Evolutionary conservation across 2,113 vertebrate species (phyloP).

Genomic region (Heterotis niloticus): DNA sequence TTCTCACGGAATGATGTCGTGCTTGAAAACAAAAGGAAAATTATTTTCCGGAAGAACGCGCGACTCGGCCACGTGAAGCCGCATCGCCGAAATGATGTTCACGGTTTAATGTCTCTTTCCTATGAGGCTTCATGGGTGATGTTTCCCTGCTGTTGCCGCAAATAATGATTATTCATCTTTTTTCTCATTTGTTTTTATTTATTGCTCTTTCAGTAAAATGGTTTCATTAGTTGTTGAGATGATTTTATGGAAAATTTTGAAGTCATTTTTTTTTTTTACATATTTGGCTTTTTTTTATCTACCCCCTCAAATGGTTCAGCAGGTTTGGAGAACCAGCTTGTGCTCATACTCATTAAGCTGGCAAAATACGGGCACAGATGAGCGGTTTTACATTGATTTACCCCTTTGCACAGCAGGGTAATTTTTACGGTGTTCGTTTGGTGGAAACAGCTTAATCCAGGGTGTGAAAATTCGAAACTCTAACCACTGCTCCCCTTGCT

Average conservation of each 20-base stretch:
- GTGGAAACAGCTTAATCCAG: too few relatives aligned
- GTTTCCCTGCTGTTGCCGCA: background rate
- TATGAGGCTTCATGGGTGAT: slow-evolving; percentile 1
- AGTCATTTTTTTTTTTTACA: too few relatives aligned
- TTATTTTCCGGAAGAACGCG: background rate
- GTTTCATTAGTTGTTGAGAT: background rate
- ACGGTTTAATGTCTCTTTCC: slow-evolving; percentile 11
- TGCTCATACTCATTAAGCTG: too few relatives aligned
- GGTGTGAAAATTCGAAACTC: too few relatives aligned
- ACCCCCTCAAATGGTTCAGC: too few relatives aligned
- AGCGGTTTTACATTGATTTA: too few relatives aligned
- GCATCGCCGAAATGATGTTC: slow-evolving; percentile 7
- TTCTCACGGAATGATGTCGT: background rate
- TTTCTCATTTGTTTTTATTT: background rate
- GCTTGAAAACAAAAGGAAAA: background rate
- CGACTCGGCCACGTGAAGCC: background rate
- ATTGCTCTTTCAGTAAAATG: background rate
- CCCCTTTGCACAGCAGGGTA: too few relatives aligned
- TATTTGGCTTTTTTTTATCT: too few relatives aligned
- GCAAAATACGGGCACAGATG: too few relatives aligned
- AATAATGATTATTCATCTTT: slow-evolving; percentile 11
- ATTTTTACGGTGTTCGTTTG: too few relatives aligned
- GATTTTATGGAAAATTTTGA: background rate
- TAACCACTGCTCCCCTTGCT: too few relatives aligned
- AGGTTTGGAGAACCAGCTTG: too few relatives aligned